Evolutionary conservation across 2,797 vertebrate species (phyloP), one percentile per base, ranked within the genome.

Genomic region (Anas bahamensis): DNA sequence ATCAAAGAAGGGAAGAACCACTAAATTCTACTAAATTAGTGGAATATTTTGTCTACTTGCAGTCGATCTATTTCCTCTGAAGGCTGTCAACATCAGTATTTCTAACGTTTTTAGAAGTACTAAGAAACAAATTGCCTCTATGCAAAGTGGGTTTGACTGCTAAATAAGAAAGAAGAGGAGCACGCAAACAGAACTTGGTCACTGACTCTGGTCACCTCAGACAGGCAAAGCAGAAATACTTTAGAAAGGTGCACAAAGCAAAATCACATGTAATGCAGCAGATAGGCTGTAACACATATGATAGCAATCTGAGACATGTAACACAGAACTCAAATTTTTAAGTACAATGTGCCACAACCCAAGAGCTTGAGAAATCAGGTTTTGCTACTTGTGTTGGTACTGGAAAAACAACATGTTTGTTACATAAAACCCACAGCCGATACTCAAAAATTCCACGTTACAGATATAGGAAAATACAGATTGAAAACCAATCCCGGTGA

Each of bases 231-330:
- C 6, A 72, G n/a, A 46, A 56, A 10, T 41, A 21, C 8, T 10
- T 15, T 7, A 61, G 28, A 31, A 77, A 77, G 17, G 7, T 9
- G 14, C 31, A 37, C 57, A 65, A 75, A 57, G 37, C 55, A 41
- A 1, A 1, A 11, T 29, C 33, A 13, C 3, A 7, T 0, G 4
- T 9, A 31, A 71, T 4, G 31, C 48, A 68, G 65, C n/a, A 35
- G 0, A 8, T 1, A 77, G 21, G 26, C 48, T 79, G 41, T 41
- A 65, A 28, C 6, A 21, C 29, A 21, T 3, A 19, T 13, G 41
- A 15, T 1, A n/a, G 31, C 21, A 64, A 73, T 76, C 9, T 53
- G 17, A 48, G 23, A 56, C 7, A 24, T 1, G 9, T 37, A 24
- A 39, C 37, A 73, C 13, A 41, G 48, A 48, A 74, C 8, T 46